phyloP scores from a whole-genome alignment of 2,113 vertebrate species.

The Scalopus aquaticus region DNA sequence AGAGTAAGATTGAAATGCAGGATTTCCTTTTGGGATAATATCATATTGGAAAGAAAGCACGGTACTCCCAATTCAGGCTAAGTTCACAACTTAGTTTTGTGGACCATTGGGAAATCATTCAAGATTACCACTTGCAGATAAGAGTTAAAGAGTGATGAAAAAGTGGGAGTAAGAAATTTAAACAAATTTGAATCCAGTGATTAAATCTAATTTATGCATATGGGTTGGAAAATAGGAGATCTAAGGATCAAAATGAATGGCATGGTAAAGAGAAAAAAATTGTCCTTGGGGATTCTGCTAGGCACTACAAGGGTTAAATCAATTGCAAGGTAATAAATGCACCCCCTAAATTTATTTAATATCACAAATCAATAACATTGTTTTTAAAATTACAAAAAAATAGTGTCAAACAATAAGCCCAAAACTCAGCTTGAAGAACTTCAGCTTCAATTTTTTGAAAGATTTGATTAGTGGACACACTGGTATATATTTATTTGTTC shows the following conservation, averaged over 20 bases:
- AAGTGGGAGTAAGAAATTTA: slow-evolving; percentile 18
- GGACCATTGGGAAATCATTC: slow-evolving; percentile 38
- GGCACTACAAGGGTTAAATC: neutral
- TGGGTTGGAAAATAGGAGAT: slow-evolving; percentile 33
- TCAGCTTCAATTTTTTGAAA: no score
- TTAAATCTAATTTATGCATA: slow-evolving; percentile 44
- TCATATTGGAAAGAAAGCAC: slow-evolving; percentile 29
- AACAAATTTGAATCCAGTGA: slow-evolving; percentile 34
- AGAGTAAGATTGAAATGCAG: neutral
- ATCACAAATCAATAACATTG: no score
- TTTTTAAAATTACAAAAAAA: no score
- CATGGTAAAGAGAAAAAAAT: neutral
- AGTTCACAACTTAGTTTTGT: slow-evolving; percentile 11
- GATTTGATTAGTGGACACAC: no score
- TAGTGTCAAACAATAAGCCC: no score
- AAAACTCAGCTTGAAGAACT: no score
- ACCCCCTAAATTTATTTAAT: no score
- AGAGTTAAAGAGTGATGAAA: neutral
- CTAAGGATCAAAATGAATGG: neutral
- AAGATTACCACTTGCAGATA: neutral
- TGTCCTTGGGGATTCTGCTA: neutral
- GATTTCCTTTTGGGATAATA: slow-evolving; percentile 26
- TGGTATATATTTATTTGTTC: no score
- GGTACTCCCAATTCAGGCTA: neutral
- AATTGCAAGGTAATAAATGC: neutral